Evolutionary conservation across 1,140 invertebrate species (phyloP).

Genomic region (Semibalanus balanoides): DNA sequence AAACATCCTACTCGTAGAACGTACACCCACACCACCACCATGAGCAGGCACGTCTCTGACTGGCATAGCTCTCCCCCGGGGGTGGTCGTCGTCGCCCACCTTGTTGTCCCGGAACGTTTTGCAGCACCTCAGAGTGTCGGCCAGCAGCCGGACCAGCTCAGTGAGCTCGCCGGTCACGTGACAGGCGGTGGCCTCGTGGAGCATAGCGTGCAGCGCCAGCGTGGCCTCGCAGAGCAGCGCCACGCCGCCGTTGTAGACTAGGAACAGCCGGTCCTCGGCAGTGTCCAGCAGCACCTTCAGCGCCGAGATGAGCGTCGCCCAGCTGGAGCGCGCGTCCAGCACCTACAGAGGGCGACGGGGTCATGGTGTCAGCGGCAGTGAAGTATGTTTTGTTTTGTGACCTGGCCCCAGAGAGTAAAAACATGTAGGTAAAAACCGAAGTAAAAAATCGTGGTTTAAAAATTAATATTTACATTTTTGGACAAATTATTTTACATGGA

Average conservation of each 20-base stretch:
- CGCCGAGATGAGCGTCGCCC: conserved; percentile 77
- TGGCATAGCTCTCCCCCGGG: too few species aligned
- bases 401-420: too few species aligned
- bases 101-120: conserved; percentile 12
- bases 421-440: too few species aligned
- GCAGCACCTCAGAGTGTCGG: conserved; percentile 44
- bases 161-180: conserved; percentile 68
- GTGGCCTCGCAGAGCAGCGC: conserved; percentile 77
- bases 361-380: conserved; percentile 37
- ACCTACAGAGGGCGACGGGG: too few species aligned
- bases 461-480: too few species aligned
- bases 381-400: conserved; percentile 8
- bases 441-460: too few species aligned
- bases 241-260: conserved; percentile 74
- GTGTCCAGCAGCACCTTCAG: conserved; percentile 73
- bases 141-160: conserved; percentile 61
- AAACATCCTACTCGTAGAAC: too few species aligned
- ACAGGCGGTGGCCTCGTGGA: conserved; percentile 81
- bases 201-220: conserved; percentile 80
- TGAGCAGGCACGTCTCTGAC: too few species aligned
- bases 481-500: too few species aligned
- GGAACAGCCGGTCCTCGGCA: conserved; percentile 71
- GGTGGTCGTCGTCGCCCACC: not conserved
- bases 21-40: too few species aligned
- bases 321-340: conserved; percentile 65